A percentile compares a stretch with the other conserved stretches of the same genome.
These are phyloP conservation scores for Lycaena phlaeas DNA, from an alignment of 2,888 invertebrate species.

Conservation along the genomic window DNA sequence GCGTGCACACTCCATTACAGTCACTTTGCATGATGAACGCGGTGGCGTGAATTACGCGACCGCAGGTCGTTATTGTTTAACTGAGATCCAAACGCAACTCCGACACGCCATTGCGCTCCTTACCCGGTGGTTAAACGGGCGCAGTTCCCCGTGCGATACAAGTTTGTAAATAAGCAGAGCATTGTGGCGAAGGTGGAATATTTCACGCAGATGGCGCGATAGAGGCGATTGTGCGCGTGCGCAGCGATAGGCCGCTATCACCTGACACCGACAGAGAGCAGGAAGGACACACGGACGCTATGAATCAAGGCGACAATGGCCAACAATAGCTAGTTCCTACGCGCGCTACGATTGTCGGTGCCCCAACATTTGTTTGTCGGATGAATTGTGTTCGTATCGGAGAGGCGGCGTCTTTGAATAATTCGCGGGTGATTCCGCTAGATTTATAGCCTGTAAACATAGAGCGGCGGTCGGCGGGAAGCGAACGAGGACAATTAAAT, in stretches of 20 bases:
- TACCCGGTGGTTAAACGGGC: conserved; percentile 13
- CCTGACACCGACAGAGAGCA: conserved; percentile 41
- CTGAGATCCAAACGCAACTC: conserved; percentile 17
- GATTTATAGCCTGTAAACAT: conserved; percentile 65
- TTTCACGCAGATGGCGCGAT: conserved; percentile 67
- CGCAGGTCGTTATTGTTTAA: conserved; percentile 47
- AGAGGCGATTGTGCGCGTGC: conserved; percentile 42
- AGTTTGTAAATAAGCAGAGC: conserved; percentile 23
- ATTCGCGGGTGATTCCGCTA: conserved; percentile 53
- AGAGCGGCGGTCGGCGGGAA: no score
- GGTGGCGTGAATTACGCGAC: conserved; percentile 67
- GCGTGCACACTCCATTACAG: conserved; percentile 16
- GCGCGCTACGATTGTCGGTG: conserved; percentile 23
- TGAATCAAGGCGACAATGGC: conserved; percentile 46
- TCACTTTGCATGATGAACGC: conserved; percentile 66
- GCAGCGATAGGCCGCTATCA: conserved; percentile 44
- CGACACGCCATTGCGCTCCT: conserved; percentile 16
- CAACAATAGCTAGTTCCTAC: conserved; percentile 28
- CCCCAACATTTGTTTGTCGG: conserved; percentile 25
- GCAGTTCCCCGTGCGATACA: not conserved
- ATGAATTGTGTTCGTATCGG: conserved; percentile 14
- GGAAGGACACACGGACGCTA: conserved; percentile 51
- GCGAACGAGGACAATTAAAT: conserved; percentile 52
- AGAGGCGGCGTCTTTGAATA: conserved; percentile 58
- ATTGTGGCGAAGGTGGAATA: conserved; percentile 49